Base-by-base conservation (phyloP, 2,113 vertebrate species). In the Hassar affinis region DNA sequence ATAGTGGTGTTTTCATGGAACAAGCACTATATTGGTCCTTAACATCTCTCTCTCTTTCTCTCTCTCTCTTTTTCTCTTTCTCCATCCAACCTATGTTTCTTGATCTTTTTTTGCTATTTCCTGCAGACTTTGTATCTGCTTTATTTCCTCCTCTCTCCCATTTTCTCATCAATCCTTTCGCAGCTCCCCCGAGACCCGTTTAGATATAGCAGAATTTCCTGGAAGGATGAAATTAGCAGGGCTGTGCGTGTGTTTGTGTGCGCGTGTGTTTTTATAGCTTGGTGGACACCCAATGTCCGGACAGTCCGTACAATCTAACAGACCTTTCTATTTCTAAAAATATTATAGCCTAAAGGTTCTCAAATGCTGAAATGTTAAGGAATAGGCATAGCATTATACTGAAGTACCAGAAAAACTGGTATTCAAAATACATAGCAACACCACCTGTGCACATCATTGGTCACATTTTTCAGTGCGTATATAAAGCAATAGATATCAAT, bases 1-100 rank as follows among this genome's bases (percentile, higher is more conserved):
- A 86, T 88, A 15, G 66, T 10, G 4, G 72, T 45, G 78, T 78
- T 86, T 85, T 78, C 62, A 85, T 51, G 22, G 61, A 72, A 57
- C 49, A 12, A 49, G 54, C 71, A 81, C 35, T 30, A 76, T 56
- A 38, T 71, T 69, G 35, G 20, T 27, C 12, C 56, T 1, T 79
- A 78, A 79, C 78, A 78, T 86, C 81, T 56, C 75, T 68, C 66
- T 30, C 45, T 20, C 56, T 47, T 52, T n/a, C 20, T 61, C 20
- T 62, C 25, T 38, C 7, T 33, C 69, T 14, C 25, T 42, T 68
- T 35, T 57, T 66, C 12, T 30, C 57, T 5, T 80, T 10, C 57
- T 56, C 15, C 15, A 15, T 57, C 27, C 52, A 49, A 17, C 35
- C 49, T 56, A 75, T 27, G 14, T 45, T 68, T 66, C 25, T 77